Evolutionary conservation across 2,888 invertebrate genomes (phyloP), one percentile per base, ranked within the genome.

Genomic region (Ennomos erosarius): DNA sequence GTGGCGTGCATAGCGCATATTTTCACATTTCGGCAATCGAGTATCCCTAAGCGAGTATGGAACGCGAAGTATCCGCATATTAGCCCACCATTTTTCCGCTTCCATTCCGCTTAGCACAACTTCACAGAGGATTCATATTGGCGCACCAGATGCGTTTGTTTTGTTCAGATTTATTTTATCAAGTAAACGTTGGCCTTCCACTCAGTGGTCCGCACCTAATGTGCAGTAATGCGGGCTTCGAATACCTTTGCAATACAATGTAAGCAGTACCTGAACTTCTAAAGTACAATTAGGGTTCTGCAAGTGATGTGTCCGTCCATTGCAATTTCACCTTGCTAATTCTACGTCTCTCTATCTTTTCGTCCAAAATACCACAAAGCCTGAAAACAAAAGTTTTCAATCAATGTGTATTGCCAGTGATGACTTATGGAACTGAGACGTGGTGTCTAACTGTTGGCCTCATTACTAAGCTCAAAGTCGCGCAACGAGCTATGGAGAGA

Each of bases 121-220:
- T 90, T 90, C 90, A 90, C 84, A 89, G 88, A 89, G 89, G 82
- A 90, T 86, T 89, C 90, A 90, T 90, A 90, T 88, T 87, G 88
- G 87, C 85, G 82, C 85, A 83, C 70, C 74, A 84, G 85, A 84
- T 90, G 88, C 87, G 88, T 90, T 90, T 90, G 90, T 91, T 90
- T 89, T 88, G 88, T 88, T 85, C 87, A 86, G 89, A 90, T 90
- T 89, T 90, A 92, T 92, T 91, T 91, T 90, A 91, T 92, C 90
- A 89, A 91, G 89, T 90, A 89, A 90, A 88, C 84, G 86, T 82
- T 82, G 85, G 89, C 77, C 79, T 87, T 85, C 86, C 79, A 80
- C 85, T 75, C 91, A 91, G 64, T 90, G 90, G 79, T 68, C 79
- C 71, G 90, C 67, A 81, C 67, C 66, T 88, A 91, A 90, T 83